Base-by-base conservation (phyloP, 2,888 invertebrate species). In the Agrotis segetum region DNA sequence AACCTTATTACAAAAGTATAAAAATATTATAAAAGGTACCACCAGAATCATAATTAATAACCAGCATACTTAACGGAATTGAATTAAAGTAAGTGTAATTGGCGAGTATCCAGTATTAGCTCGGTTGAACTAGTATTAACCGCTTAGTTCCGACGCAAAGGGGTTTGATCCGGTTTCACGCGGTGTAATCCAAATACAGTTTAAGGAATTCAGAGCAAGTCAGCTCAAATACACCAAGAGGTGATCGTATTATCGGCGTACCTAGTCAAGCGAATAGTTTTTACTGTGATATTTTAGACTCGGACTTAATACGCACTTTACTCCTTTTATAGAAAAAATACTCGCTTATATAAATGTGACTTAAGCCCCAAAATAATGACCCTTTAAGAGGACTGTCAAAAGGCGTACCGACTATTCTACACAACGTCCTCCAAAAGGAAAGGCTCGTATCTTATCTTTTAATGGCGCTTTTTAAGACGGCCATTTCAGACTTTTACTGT, bases 141-240 rank as follows among this genome's bases (percentile, higher is more conserved):
- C 47, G 69, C 58, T 68, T 59, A 59, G 19, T 71, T 65, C 82
- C 55, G 55, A 65, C 7, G 47, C 53, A 29, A 77, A 66, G 64
- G 68, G 75, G 77, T 72, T 73, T 77, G 78, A 82, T 77, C 77
- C 74, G 68, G 81, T 72, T 71, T 71, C 61, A 75, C 55, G 44
- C 65, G 58, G 68, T 80, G 49, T 73, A 50, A 63, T 68, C 34
- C 19, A 61, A 71, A 75, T 61, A 64, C 56, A 67, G 53, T 71
- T 64, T 61, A 47, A 52, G 46, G 29, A 62, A 49, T 63, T 40
- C 40, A 56, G 34, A 34, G 50, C 50, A 40, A 40, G 40, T 40
- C 40, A 11, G 11, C 40, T 40, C 40, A 40, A 40, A 11, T 40
- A 40, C 2, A 40, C 40, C 40, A 40, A 40, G 1, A 40, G 40